These are phyloP conservation scores for Heteromormyrus szaboi DNA, from an alignment of 2,797 vertebrate genomes.

Conservation along the genomic window DNA sequence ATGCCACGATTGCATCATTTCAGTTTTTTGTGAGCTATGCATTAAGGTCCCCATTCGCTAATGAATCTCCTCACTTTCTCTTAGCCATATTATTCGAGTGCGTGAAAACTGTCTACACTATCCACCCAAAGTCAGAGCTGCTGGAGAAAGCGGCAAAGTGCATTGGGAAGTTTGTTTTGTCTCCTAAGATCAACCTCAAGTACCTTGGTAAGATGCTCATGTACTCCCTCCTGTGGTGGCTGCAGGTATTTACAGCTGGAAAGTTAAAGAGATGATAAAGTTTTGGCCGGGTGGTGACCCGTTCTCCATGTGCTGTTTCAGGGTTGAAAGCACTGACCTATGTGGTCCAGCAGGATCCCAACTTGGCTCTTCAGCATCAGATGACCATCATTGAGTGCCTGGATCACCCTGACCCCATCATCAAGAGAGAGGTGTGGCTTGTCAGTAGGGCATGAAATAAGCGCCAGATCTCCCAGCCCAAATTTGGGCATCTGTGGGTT, in stretches of 20 bases:
- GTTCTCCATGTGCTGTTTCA: constrained; percentile 37
- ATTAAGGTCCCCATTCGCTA: not conserved
- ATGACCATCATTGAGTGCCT: constrained; percentile 98
- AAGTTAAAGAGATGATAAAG: not conserved
- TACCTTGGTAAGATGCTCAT: constrained; percentile 83
- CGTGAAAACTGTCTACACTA: constrained; percentile 89
- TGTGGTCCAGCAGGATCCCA: constrained; percentile 90
- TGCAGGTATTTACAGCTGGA: not conserved
- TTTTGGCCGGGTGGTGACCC: not conserved
- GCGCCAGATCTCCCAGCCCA: not conserved
- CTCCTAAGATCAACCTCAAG: constrained; percentile 93
- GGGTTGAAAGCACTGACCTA: constrained; percentile 87
- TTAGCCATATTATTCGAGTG: constrained; percentile 94
- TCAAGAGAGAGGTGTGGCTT: constrained; percentile 82
- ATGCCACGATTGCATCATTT: constrained; percentile 35
- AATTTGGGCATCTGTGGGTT: not conserved
- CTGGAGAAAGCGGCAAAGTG: constrained; percentile 93
- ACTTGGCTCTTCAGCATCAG: constrained; percentile 90
- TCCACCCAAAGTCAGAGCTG: constrained; percentile 84
- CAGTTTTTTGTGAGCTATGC: not conserved
- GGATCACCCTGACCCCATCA: constrained; percentile 87
- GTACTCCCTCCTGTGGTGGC: not conserved
- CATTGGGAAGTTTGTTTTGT: constrained; percentile 95
- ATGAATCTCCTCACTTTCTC: constrained; percentile 24
- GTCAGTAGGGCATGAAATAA: not conserved